Evolutionary conservation across 2,797 vertebrate genomes (phyloP).

Genomic region (Salarias fasciatus): DNA sequence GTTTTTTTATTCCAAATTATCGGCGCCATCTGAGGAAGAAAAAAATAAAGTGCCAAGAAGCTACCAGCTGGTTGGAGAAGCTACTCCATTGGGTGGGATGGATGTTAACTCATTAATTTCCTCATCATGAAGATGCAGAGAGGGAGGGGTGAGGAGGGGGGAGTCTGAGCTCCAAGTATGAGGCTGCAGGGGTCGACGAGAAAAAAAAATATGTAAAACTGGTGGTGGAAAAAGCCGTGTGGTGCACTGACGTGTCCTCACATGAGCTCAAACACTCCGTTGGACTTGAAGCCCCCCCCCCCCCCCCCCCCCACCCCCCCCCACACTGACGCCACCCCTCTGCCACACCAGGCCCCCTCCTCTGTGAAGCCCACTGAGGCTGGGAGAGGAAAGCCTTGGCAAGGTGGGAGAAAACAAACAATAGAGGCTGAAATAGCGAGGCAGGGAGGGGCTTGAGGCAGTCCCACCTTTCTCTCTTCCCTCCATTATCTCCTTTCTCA

Average conservation of each 20-base stretch:
- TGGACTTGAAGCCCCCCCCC: background rate
- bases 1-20: background rate
- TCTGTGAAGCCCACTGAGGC: background rate
- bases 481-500: constrained; percentile 54
- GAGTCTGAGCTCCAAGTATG: background rate
- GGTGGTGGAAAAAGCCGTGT: background rate
- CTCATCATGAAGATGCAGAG: background rate
- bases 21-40: constrained; percentile 13
- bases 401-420: constrained; percentile 37
- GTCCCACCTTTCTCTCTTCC: constrained; percentile 44
- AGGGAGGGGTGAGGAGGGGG: background rate
- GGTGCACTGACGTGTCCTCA: background rate
- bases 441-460: background rate
- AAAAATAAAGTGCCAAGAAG: constrained; percentile 15
- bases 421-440: constrained; percentile 17
- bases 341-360: too few relatives aligned
- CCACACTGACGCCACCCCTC: too few relatives aligned
- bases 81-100: constrained; percentile 3
- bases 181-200: constrained; percentile 1
- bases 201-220: background rate
- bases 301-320: too few relatives aligned
- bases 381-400: constrained; percentile 7
- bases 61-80: constrained; percentile 33
- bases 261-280: constrained; percentile 6
- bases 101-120: constrained; percentile 17